These are phyloP conservation scores for Tuta absoluta DNA, from an alignment of 2,888 invertebrate genomes.

Conservation along the genomic window DNA sequence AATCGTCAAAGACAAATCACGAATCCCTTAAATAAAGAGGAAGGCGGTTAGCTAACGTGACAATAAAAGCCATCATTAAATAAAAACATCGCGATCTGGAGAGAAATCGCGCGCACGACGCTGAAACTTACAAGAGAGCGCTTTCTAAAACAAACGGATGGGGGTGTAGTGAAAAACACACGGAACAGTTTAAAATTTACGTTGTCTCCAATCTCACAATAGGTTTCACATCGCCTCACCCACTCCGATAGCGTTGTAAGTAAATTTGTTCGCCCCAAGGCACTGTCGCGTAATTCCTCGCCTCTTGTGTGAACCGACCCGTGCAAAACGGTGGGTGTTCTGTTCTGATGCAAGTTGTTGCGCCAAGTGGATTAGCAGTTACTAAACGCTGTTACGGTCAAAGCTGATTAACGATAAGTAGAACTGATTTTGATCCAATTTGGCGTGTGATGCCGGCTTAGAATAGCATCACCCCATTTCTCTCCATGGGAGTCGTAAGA, in stretches of 20 bases:
- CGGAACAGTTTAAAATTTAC: slow-evolving; percentile 22
- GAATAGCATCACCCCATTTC: too few relatives aligned
- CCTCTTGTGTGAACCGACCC: slow-evolving; percentile 45
- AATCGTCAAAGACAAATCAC: background rate
- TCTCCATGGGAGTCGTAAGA: too few relatives aligned
- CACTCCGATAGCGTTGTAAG: slow-evolving; percentile 31
- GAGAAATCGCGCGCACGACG: slow-evolving; percentile 22
- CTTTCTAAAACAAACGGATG: slow-evolving; percentile 8
- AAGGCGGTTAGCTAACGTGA: slow-evolving; percentile 10
- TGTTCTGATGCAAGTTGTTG: slow-evolving; percentile 35
- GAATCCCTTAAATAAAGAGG: background rate
- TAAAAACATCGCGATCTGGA: background rate
- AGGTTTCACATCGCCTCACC: slow-evolving; percentile 28
- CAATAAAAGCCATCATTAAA: slow-evolving; percentile 7
- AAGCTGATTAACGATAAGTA: slow-evolving; percentile 36
- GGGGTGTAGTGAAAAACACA: slow-evolving; percentile 19
- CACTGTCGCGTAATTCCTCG: slow-evolving; percentile 36
- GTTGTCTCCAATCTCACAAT: slow-evolving; percentile 29
- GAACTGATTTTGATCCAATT: slow-evolving; percentile 32
- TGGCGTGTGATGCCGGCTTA: too few relatives aligned
- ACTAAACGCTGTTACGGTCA: slow-evolving; percentile 41
- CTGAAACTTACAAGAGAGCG: slow-evolving; percentile 21
- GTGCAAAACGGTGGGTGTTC: slow-evolving; percentile 38
- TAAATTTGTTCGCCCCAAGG: slow-evolving; percentile 34
- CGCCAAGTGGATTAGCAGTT: slow-evolving; percentile 40